Conservation (phyloP, 2,888 invertebrate genomes). For the Andrena fulva region DNA sequence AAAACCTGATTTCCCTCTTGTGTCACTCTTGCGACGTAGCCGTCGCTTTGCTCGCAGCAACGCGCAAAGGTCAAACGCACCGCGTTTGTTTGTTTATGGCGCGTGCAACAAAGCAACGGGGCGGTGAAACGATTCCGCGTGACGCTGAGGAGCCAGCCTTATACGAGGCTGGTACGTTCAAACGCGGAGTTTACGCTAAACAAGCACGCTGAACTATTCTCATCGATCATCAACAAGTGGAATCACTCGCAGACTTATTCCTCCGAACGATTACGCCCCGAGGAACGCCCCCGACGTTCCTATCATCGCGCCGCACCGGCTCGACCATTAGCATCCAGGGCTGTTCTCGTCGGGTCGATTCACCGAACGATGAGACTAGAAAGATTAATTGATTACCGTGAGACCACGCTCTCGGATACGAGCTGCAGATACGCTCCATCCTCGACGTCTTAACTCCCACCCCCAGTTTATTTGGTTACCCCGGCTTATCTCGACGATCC, state of each 20-base stretch:
- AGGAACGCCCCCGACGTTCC: neutral
- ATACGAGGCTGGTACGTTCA: neutral
- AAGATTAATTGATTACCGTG: constrained; percentile 67
- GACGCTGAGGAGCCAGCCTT: neutral
- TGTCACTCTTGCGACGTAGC: constrained; percentile 39
- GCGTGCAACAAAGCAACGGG: neutral
- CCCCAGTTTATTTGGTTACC: constrained; percentile 74
- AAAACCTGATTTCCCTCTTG: constrained; percentile 56
- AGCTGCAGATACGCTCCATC: constrained; percentile 36
- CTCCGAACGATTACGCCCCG: neutral
- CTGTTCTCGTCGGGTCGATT: constrained; percentile 28
- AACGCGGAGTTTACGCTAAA: neutral
- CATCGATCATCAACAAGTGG: neutral
- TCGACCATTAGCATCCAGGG: constrained; percentile 2
- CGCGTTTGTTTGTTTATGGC: constrained; percentile 27
- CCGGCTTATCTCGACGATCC: constrained; percentile 66
- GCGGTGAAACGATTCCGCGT: neutral
- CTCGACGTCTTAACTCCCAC: constrained; percentile 42
- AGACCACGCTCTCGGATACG: constrained; percentile 39
- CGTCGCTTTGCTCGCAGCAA: constrained; percentile 21
- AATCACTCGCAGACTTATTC: neutral
- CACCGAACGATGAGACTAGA: constrained; percentile 34
- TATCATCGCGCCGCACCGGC: neutral
- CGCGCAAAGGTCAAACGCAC: constrained; percentile 46
- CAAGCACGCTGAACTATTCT: neutral